phyloP scores from a whole-genome alignment of 2,888 invertebrate species.

The Himalopsyche tibetana region DNA sequence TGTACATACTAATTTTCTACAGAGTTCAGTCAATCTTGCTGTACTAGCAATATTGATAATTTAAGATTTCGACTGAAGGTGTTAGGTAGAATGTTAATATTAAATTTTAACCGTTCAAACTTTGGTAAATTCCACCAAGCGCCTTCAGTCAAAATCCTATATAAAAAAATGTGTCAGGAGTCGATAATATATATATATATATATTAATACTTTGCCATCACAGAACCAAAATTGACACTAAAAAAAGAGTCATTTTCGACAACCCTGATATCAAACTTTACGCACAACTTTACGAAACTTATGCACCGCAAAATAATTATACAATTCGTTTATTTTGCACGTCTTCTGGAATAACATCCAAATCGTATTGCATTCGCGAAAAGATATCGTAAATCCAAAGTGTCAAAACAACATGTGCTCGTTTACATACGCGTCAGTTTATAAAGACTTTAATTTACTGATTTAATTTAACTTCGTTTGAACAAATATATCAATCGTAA shows the following conservation, averaged over 20 bases:
- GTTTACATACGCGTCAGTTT: not conserved
- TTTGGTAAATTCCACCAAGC: too few relatives aligned
- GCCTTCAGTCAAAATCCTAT: too few relatives aligned
- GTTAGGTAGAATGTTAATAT: too few relatives aligned
- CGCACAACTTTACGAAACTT: not conserved
- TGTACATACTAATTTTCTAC: too few relatives aligned
- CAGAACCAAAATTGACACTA: too few relatives aligned
- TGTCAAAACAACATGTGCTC: conserved; percentile 31
- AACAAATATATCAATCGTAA: conserved; percentile 11
- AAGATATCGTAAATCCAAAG: conserved; percentile 13
- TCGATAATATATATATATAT: too few relatives aligned
- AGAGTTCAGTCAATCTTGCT: too few relatives aligned
- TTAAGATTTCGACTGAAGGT: too few relatives aligned
- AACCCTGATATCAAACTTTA: not conserved
- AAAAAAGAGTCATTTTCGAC: not conserved
- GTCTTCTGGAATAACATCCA: conserved; percentile 16
- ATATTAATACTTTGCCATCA: too few relatives aligned
- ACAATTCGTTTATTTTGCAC: conserved; percentile 5
- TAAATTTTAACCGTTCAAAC: too few relatives aligned
- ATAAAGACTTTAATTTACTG: conserved; percentile 12
- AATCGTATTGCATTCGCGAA: not conserved
- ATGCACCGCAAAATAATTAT: conserved; percentile 5
- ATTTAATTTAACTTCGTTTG: not conserved
- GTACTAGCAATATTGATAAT: too few relatives aligned
- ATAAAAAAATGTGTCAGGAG: too few relatives aligned